These are phyloP conservation scores for Plebejus argus DNA, from an alignment of 2,888 invertebrate species.

Conservation along the genomic window DNA sequence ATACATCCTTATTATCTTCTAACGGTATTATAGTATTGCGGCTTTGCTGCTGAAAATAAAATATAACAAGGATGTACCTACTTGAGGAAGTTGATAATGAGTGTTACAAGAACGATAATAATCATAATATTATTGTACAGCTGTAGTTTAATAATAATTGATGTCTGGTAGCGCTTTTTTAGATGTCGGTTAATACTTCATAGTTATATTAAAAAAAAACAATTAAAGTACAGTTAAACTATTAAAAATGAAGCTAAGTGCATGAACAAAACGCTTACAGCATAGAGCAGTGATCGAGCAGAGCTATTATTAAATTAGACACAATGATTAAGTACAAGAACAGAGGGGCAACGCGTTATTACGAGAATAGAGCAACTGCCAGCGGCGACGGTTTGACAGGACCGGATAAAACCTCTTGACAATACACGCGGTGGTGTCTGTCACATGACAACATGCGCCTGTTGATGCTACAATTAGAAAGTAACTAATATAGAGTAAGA, in stretches of 20 bases:
- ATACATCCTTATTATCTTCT: not conserved
- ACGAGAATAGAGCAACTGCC: not conserved
- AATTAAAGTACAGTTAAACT: not conserved
- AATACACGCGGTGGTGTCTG: not conserved
- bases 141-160: not conserved
- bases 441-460: not conserved
- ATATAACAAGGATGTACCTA: not conserved
- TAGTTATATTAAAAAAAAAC: too few species aligned
- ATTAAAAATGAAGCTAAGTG: not conserved
- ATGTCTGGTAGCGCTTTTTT: not conserved
- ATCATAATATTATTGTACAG: not conserved
- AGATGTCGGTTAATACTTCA: not conserved
- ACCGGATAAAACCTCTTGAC: not conserved
- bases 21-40: not conserved
- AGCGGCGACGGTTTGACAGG: not conserved
- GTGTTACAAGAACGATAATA: conserved; percentile 3
- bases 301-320: conserved; percentile 11
- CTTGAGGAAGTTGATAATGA: not conserved
- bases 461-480: not conserved
- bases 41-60: not conserved
- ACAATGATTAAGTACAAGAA: not conserved
- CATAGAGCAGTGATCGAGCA: not conserved
- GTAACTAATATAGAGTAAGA: not conserved
- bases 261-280: not conserved
- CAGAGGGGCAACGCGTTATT: not conserved